phyloP scores from a whole-genome alignment of 2,797 vertebrate species.

The Anableps anableps region DNA sequence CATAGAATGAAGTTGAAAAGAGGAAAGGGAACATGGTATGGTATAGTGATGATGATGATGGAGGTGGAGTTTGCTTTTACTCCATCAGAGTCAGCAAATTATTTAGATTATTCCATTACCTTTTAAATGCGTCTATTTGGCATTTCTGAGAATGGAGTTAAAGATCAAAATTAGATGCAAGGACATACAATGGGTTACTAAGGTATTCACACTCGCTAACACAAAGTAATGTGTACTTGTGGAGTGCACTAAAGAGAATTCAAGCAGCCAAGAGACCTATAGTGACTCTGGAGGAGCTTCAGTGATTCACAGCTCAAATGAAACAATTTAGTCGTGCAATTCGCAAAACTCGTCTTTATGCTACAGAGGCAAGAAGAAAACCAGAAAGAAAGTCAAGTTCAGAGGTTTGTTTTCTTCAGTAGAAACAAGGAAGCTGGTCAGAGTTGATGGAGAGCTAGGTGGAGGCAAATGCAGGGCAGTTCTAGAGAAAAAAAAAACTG shows the following conservation, averaged over 20 bases:
- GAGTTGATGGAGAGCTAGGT: too few species aligned
- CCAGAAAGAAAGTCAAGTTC: neutral
- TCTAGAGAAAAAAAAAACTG: neutral
- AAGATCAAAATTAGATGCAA: neutral
- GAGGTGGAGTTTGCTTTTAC: constrained; percentile 28
- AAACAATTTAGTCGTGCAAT: neutral
- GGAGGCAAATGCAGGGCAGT: neutral
- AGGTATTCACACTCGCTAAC: neutral
- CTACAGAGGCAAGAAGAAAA: neutral
- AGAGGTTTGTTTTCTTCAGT: neutral
- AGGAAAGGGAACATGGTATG: constrained; percentile 9
- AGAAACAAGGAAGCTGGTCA: neutral
- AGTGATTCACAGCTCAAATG: neutral
- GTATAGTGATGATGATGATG: constrained; percentile 10
- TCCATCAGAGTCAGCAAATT: constrained; percentile 18
- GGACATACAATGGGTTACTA: neutral
- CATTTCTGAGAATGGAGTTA: neutral
- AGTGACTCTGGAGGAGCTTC: neutral
- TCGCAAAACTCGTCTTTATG: neutral
- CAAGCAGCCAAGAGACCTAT: neutral
- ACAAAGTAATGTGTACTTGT: neutral
- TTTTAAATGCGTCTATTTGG: constrained; percentile 5
- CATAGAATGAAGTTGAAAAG: constrained; percentile 37
- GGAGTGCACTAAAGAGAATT: neutral
- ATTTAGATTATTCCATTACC: neutral